Base-by-base conservation (phyloP, 2,888 invertebrate species). In the Physocephala rufipes region DNA sequence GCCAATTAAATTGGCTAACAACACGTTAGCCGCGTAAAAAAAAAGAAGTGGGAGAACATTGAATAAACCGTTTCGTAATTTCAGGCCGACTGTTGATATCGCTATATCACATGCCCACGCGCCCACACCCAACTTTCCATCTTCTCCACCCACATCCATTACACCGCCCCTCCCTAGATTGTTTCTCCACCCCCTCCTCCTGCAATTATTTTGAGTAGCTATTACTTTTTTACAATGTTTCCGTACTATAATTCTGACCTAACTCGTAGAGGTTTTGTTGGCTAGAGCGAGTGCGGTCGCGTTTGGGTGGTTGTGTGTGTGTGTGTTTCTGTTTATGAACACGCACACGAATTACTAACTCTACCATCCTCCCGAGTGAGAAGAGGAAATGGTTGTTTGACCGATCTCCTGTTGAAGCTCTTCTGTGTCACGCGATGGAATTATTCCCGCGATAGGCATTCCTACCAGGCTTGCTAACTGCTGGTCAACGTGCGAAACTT, bases 1-100 rank as follows among this genome's bases (percentile, higher is more conserved):
- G 19, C 47, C 67, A 68, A 68, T 68, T 68, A 68, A 68, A 68
- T 68, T 61, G 49, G 47, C 47, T 61, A 61, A 59, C 26, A 59
- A 68, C 67, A 68, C 67, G 67, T 67, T 28, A 67, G 45, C 66
- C 55, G 24, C 36, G 53, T 36, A 36, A 51, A 3, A 26, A 12
- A n/a, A 12, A n/a, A 36, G 9, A 4, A 36, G 36, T 4, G 4
- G 4, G 36, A 36, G 36, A n/a, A n/a, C n/a, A n/a, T n/a, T n/a
- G 36, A 9, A 36, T 4, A 36, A 36, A 64, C 43, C 66, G 36
- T 21, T 13, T 53, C 13, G 21, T 30, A 43, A 51, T 49, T 19
- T 19, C 24, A 21, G 36, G 53, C 55, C 9, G 30, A 24, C 21
- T 30, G 55, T 9, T 16, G 36, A 21, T n/a, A n/a, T 28, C 30